Conservation (phyloP, 2,888 invertebrate genomes). For the Synanthedon andrenaeformis region DNA sequence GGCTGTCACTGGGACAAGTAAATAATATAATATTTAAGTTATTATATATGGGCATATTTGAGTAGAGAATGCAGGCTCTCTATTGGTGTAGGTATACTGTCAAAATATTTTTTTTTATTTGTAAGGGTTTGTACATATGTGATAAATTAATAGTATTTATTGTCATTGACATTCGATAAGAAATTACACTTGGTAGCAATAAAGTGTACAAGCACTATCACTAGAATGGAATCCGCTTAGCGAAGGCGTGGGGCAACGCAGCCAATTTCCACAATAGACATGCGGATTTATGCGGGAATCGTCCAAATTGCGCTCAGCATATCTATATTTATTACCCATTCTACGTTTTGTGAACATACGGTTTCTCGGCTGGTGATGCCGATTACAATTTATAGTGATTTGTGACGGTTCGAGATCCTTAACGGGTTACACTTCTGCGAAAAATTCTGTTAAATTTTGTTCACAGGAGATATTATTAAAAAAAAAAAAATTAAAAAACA, state of each 20-base stretch:
- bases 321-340: background rate
- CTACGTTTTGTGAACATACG: background rate
- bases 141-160: background rate
- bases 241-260: conserved; percentile 7
- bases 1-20: too few relatives aligned
- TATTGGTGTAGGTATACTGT: too few relatives aligned
- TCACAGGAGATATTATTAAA: too few relatives aligned
- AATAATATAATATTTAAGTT: too few relatives aligned
- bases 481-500: too few relatives aligned
- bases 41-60: too few relatives aligned
- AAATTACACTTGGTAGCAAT: background rate
- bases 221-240: conserved; percentile 6
- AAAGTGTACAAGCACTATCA: conserved; percentile 3
- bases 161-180: background rate
- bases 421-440: too few relatives aligned
- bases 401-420: background rate
- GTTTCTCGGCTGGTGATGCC: background rate
- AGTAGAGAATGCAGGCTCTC: too few relatives aligned
- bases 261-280: conserved; percentile 7
- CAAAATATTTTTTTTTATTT: too few relatives aligned
- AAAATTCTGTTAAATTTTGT: too few relatives aligned
- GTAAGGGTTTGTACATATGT: too few relatives aligned
- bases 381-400: background rate
- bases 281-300: conserved; percentile 5
- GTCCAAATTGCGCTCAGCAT: background rate